Conservation (phyloP, 1,140 invertebrate genomes). For the Magallana ariakensis region DNA sequence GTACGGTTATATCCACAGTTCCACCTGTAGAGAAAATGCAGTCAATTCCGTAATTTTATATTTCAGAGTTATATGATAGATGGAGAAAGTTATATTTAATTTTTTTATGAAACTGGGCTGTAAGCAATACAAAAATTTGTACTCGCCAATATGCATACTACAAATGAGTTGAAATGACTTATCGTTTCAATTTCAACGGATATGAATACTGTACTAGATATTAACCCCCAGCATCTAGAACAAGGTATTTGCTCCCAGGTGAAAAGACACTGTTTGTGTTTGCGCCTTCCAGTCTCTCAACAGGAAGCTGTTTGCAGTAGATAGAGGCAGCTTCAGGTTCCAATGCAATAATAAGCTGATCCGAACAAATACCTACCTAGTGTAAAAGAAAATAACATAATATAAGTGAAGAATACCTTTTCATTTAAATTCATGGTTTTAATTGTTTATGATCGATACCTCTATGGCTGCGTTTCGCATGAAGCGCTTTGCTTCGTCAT, state of each 20-base stretch:
- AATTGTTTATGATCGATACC: background rate
- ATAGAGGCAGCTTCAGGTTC: conserved; percentile 59
- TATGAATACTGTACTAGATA: no score
- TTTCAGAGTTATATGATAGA: no score
- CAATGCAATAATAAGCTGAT: conserved; percentile 47
- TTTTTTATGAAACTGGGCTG: no score
- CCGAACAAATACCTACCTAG: conserved; percentile 45
- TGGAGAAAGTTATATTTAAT: no score
- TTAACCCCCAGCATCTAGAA: conserved; percentile 53
- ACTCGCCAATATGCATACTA: no score
- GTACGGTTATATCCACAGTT: conserved; percentile 84
- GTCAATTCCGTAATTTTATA: no score
- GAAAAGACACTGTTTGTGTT: background rate
- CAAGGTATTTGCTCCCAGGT: conserved; percentile 38
- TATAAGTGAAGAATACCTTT: no score
- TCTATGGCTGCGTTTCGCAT: background rate
- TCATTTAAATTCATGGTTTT: no score
- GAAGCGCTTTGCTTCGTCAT: background rate
- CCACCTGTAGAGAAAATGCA: conserved; percentile 78
- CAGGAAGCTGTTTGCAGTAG: conserved; percentile 40
- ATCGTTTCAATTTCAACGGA: no score
- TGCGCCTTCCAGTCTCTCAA: background rate
- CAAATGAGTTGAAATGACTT: no score
- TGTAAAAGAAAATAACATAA: background rate
- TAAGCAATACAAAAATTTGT: no score